Evolutionary conservation across 2,797 vertebrate genomes (phyloP), one percentile per base, ranked within the genome.

Genomic region (Anableps anableps): DNA sequence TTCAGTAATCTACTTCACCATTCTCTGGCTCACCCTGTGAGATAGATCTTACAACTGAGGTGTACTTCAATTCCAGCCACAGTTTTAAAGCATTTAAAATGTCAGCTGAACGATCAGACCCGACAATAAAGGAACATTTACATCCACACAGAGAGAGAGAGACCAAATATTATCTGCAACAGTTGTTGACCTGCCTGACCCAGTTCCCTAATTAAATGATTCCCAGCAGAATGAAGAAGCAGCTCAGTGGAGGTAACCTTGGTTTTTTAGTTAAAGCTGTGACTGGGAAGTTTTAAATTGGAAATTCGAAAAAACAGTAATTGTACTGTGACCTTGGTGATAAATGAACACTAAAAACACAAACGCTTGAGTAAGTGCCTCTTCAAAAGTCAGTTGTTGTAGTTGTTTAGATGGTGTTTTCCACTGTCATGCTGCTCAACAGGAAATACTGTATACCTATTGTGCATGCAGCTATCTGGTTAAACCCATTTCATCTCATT

Each of bases 151-250:
- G 50, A 34, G 45, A 58, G 62, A 26, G 29, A 83, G 19, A 78
- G 53, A 79, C 29, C 1, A 38, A 76, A 47, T 78, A 83, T 85
- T 86, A 88, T 60, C 80, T 78, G 73, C 76, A 82, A 77, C 81
- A 85, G 79, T 83, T 86, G 74, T 80, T 91, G 68, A 60, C 72
- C 68, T 64, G 74, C 73, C 76, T 60, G 80, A 81, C 79, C 77
- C 79, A 80, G 13, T 82, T 81, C 75, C 66, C 62, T 80, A 84
- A 92, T 91, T 84, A 92, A 91, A 89, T 83, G 79, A 71, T 87
- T 91, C 85, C 85, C 83, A 85, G 79, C 38, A 72, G 79, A 85
- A 82, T 85, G 74, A 91, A 91, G 83, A 80, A 76, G 55, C 80
- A 75, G 43, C 86, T 70, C 80, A 72, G 31, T 75, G 79, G 82